These are phyloP conservation scores for Trichopria drosophilae DNA, from an alignment of 2,888 invertebrate genomes.

Conservation along the genomic window DNA sequence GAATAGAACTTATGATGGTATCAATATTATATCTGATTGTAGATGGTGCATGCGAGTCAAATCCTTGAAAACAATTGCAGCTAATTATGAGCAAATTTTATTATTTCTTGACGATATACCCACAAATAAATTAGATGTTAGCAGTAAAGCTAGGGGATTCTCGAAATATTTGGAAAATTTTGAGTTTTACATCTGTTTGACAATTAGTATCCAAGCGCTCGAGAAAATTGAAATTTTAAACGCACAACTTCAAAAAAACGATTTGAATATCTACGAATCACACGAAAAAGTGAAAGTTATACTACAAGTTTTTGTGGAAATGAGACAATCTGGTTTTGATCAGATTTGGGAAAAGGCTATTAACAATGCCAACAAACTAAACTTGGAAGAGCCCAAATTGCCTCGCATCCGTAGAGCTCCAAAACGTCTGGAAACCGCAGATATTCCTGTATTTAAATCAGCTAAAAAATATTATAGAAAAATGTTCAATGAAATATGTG, in stretches of 20 bases:
- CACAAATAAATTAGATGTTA: conserved; percentile 4
- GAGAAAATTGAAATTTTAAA: conserved; percentile 28
- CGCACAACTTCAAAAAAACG: too few species aligned
- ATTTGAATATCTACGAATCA: conserved; percentile 22
- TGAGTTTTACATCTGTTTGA: conserved; percentile 16
- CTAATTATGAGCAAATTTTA: conserved; percentile 21
- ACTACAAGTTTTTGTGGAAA: too few species aligned
- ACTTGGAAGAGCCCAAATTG: conserved; percentile 23
- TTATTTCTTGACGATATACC: conserved; percentile 16
- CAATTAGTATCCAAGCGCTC: conserved; percentile 28
- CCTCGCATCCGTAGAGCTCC: conserved; percentile 10
- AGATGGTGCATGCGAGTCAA: conserved; percentile 30
- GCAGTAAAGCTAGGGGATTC: conserved; percentile 23
- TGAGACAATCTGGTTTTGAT: conserved; percentile 22
- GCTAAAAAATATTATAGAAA: too few species aligned
- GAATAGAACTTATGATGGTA: neutral
- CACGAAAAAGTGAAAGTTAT: too few species aligned
- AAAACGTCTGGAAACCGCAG: conserved; percentile 9
- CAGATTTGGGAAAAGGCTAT: conserved; percentile 14
- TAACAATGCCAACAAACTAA: conserved; percentile 14
- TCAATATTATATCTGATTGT: conserved; percentile 1
- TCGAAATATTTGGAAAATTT: conserved; percentile 15
- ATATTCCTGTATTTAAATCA: conserved; percentile 18
- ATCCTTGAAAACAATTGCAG: conserved; percentile 26
- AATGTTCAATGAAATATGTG: too few species aligned